A percentile compares a stretch with the other conserved stretches of the same genome.
Conservation (phyloP, 1,140 invertebrate genomes). For the Sitophilus oryzae region DNA sequence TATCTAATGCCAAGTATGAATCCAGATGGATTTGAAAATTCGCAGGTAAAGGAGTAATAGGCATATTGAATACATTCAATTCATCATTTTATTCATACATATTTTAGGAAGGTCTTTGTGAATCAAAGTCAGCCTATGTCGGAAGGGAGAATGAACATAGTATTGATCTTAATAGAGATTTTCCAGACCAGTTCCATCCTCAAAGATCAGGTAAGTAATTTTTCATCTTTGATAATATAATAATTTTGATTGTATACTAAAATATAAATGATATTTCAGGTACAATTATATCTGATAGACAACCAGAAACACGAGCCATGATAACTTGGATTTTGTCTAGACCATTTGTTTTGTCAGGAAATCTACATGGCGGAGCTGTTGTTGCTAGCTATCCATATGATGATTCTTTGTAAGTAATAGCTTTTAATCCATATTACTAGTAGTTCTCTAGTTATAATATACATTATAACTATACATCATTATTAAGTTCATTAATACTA, state of each 20-base stretch:
- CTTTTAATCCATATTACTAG: too few species aligned
- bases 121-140: conserved; percentile 56
- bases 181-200: conserved; percentile 76
- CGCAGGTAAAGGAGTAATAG: conserved; percentile 51
- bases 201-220: conserved; percentile 30
- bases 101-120: conserved; percentile 70
- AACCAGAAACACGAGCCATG: conserved; percentile 87
- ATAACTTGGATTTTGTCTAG: conserved; percentile 82
- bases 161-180: conserved; percentile 81
- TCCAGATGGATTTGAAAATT: conserved; percentile 82
- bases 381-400: conserved; percentile 89
- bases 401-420: conserved; percentile 60
- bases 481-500: too few species aligned
- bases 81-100: background rate
- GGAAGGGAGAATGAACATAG: conserved; percentile 75
- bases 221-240: conserved; percentile 1
- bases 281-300: conserved; percentile 49
- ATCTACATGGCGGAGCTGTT: conserved; percentile 86
- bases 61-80: background rate
- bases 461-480: too few species aligned
- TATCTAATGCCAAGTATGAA: conserved; percentile 89
- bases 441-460: too few species aligned
- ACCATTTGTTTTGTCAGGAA: conserved; percentile 87
- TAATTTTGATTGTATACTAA: background rate
- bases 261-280: conserved; percentile 24